Conservation (phyloP, 1,140 invertebrate genomes). For the Aphis gossypii region DNA sequence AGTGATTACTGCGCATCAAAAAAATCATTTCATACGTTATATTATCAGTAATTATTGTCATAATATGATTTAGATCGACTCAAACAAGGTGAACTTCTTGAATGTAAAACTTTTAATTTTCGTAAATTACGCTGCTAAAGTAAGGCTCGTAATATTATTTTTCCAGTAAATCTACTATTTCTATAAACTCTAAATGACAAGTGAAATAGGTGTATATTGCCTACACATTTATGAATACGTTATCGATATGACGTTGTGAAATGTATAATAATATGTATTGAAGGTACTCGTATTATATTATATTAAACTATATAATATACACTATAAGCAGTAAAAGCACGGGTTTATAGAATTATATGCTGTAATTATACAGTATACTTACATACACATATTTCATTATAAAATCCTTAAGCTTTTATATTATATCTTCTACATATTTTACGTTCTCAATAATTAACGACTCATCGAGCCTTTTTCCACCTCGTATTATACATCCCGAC, state of each 20-base stretch:
- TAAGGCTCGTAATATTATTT: not conserved
- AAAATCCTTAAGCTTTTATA: conserved; percentile 11
- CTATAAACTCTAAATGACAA: not conserved
- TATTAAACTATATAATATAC: not conserved
- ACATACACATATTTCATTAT: not conserved
- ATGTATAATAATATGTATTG: not conserved
- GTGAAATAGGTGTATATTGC: not conserved
- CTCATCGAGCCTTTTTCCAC: not conserved
- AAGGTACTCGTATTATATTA: no score
- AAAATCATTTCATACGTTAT: not conserved
- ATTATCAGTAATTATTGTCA: not conserved
- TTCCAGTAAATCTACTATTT: not conserved
- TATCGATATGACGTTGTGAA: not conserved
- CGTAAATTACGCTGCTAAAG: not conserved
- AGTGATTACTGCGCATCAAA: not conserved
- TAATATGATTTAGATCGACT: not conserved
- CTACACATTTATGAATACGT: not conserved
- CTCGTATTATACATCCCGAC: not conserved
- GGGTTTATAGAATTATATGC: not conserved
- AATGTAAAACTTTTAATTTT: not conserved
- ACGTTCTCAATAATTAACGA: not conserved
- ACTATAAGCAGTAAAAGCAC: no score
- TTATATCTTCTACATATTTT: not conserved
- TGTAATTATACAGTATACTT: not conserved
- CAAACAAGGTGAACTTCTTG: not conserved